phyloP scores from a whole-genome alignment of 2,888 invertebrate genomes.

The Drosophila nr. perissopoda region DNA sequence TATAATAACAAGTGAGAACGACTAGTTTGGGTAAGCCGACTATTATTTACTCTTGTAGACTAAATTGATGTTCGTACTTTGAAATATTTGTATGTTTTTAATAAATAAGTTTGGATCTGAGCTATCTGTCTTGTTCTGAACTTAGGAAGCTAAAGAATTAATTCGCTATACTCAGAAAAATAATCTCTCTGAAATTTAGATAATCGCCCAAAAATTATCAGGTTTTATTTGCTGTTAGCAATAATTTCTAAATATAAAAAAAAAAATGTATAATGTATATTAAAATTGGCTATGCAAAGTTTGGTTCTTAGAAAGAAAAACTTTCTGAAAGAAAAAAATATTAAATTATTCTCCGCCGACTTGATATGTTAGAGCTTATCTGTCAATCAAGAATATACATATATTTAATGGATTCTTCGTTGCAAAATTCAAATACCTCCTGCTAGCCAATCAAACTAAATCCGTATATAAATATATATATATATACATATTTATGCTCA shows the following conservation, averaged over 20 bases:
- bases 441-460: background rate
- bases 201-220: too few species aligned
- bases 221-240: too few species aligned
- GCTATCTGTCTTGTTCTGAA: background rate
- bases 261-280: too few species aligned
- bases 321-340: background rate
- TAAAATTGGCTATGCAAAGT: too few species aligned
- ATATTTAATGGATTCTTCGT: background rate
- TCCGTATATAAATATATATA: background rate
- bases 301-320: background rate
- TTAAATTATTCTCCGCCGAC: background rate
- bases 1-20: background rate
- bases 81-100: background rate
- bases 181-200: too few species aligned
- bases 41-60: background rate
- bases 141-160: background rate
- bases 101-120: background rate
- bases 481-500: background rate
- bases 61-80: background rate
- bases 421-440: background rate
- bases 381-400: background rate
- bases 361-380: background rate
- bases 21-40: background rate
- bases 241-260: too few species aligned
- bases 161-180: too few species aligned